Evolutionary conservation across 2,113 vertebrate species (phyloP).

Genomic region (Megaceryle torquata): DNA sequence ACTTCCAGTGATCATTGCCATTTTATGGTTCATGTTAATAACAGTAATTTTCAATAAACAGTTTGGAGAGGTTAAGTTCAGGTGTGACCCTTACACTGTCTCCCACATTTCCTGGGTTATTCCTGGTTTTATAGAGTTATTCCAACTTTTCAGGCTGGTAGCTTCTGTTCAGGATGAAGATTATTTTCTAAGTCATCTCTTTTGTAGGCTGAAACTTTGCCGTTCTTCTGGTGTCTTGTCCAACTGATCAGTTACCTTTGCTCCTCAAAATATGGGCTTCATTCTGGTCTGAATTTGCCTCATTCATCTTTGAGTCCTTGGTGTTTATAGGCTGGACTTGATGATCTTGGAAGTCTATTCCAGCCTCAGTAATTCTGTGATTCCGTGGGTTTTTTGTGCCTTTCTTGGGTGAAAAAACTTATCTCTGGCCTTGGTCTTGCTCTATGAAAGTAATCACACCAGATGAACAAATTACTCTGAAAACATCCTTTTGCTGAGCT

Average conservation of each 20-base stretch:
- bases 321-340: background rate
- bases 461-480: background rate
- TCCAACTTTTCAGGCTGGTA: background rate
- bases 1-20: background rate
- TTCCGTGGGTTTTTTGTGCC: background rate
- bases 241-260: background rate
- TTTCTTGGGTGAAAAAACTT: background rate
- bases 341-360: too few species aligned
- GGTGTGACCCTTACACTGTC: fast-evolving
- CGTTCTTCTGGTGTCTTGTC: background rate
- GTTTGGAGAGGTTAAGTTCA: background rate
- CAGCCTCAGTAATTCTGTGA: too few species aligned
- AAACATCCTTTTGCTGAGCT: background rate
- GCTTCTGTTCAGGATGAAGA: background rate
- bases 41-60: background rate
- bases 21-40: background rate
- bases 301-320: background rate
- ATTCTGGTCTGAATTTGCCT: background rate
- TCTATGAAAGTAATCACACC: background rate
- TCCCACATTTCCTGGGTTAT: background rate
- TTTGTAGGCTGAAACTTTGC: background rate
- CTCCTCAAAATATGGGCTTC: background rate
- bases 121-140: background rate
- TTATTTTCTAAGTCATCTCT: background rate
- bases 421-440: background rate